Evolutionary conservation across 2,113 vertebrate genomes (phyloP).

Genomic region (Callithrix jacchus): DNA sequence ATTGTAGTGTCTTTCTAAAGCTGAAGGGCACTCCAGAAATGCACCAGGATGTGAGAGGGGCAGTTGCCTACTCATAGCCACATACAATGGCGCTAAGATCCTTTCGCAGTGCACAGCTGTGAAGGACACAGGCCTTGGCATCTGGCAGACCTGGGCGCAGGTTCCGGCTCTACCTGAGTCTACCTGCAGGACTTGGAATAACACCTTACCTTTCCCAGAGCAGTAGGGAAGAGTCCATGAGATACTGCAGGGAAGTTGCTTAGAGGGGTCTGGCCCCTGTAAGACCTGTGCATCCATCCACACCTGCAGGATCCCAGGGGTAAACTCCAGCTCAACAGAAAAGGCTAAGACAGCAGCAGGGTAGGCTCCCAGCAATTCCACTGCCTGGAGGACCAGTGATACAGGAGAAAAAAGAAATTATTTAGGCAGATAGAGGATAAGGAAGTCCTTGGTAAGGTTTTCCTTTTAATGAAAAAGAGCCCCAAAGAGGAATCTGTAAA

Average conservation of each 20-base stretch:
- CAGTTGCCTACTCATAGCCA: background rate
- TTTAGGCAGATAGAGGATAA: too few species aligned
- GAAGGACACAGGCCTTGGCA: background rate
- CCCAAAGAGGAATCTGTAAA: too few species aligned
- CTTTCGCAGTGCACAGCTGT: background rate
- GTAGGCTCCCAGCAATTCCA: background rate
- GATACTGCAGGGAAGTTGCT: background rate
- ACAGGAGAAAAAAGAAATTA: too few species aligned
- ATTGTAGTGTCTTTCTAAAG: background rate
- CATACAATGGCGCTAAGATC: background rate
- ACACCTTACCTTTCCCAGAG: background rate
- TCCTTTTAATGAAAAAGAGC: too few species aligned
- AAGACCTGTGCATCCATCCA: background rate
- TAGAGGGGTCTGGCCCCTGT: background rate
- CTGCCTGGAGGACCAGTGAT: background rate
- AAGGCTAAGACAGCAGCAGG: background rate
- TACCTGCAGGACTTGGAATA: fast-evolving
- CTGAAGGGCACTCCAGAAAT: background rate
- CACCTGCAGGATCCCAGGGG: background rate
- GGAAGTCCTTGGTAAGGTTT: too few species aligned
- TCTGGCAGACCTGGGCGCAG: background rate
- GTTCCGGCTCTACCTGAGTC: background rate
- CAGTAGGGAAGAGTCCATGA: fast-evolving
- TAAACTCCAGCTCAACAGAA: background rate
- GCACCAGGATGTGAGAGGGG: background rate